Evolutionary conservation across 2,797 vertebrate genomes (phyloP).

Genomic region (Cossypha dichroa): DNA sequence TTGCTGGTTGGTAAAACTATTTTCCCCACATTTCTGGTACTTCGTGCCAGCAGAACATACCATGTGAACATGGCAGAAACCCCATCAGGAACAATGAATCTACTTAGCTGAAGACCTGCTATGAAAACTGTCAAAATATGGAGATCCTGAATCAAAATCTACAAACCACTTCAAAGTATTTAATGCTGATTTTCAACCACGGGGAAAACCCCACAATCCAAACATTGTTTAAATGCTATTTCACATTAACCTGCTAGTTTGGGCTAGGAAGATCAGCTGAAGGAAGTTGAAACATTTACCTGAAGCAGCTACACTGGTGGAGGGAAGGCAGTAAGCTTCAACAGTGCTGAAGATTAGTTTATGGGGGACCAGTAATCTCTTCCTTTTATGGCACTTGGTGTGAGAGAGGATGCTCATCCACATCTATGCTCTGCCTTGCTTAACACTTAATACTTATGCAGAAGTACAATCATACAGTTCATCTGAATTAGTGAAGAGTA

Average conservation of each 20-base stretch:
- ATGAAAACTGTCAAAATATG: background rate
- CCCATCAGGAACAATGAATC: background rate
- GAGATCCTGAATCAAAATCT: background rate
- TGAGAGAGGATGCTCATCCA: background rate
- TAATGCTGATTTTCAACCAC: background rate
- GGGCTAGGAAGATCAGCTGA: background rate
- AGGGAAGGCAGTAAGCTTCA: background rate
- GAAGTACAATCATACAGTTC: background rate
- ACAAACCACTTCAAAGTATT: background rate
- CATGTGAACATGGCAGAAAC: background rate
- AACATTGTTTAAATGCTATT: background rate
- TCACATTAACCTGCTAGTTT: background rate
- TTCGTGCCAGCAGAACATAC: background rate
- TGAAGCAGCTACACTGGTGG: background rate
- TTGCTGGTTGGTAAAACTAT: background rate
- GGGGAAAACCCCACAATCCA: background rate
- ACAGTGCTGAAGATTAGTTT: background rate
- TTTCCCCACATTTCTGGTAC: background rate
- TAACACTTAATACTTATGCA: background rate
- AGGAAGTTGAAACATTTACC: background rate
- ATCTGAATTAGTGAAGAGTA: background rate
- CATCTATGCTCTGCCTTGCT: background rate
- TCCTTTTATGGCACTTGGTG: background rate
- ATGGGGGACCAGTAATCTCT: background rate
- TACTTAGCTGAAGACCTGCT: background rate